phyloP scores from a whole-genome alignment of 1,140 invertebrate genomes.

The Uloborus diversus region DNA sequence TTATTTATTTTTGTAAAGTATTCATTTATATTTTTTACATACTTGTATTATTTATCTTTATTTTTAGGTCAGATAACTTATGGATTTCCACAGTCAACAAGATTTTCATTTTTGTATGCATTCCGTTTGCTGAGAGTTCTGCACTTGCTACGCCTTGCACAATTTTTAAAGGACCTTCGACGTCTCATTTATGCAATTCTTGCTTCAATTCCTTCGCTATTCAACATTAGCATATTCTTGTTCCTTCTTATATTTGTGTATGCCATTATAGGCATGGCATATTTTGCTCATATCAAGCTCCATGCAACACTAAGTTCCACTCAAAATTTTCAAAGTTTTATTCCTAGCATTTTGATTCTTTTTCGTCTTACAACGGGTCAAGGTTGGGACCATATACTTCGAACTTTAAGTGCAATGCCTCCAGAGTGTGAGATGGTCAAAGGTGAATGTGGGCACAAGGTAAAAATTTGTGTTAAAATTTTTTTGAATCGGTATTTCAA shows the following conservation, averaged over 20 bases:
- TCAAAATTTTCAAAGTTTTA: conserved; percentile 93
- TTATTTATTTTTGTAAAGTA: no score
- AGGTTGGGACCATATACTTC: conserved; percentile 91
- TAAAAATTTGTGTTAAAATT: not conserved
- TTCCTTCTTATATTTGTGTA: conserved; percentile 99
- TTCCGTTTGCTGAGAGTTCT: conserved; percentile 96
- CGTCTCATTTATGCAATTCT: conserved; percentile 95
- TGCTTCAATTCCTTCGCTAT: conserved; percentile 95
- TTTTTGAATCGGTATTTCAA: not conserved
- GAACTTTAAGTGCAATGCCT: conserved; percentile 87
- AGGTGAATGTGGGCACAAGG: conserved; percentile 67
- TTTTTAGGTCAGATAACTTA: conserved; percentile 23
- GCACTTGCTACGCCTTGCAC: conserved; percentile 94
- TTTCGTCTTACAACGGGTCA: conserved; percentile 94
- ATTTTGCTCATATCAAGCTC: conserved; percentile 97
- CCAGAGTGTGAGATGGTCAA: conserved; percentile 79
- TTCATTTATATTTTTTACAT: no score
- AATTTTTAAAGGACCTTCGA: conserved; percentile 81
- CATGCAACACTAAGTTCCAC: conserved; percentile 84
- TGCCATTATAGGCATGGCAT: conserved; percentile 98
- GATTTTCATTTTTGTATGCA: not conserved
- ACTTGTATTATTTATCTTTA: no score
- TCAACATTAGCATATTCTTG: conserved; percentile 96
- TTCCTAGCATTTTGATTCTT: conserved; percentile 89
- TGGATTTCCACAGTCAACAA: not conserved